Conservation (phyloP, 2,888 invertebrate species). For the Nasonovia ribisnigri region DNA sequence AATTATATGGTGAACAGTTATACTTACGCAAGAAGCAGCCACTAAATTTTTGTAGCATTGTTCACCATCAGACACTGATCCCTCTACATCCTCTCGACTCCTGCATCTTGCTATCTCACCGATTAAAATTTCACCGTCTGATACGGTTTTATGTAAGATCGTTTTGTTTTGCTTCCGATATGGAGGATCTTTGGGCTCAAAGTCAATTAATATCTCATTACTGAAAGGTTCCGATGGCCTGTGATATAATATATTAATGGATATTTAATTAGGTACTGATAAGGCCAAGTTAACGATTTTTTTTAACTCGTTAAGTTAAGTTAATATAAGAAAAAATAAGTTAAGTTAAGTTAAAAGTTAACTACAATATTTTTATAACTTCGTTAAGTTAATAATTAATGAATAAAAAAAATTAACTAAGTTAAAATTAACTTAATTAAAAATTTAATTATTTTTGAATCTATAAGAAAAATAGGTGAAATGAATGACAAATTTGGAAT, state of each 20-base stretch:
- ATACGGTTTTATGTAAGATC: conserved; percentile 80
- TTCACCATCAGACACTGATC: conserved; percentile 71
- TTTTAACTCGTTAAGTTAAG: too few relatives aligned
- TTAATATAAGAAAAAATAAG: too few relatives aligned
- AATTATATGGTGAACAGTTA: background rate
- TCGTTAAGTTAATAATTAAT: too few relatives aligned
- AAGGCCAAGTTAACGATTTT: too few relatives aligned
- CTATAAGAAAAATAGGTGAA: too few relatives aligned
- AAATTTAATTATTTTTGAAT: too few relatives aligned
- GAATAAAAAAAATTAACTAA: too few relatives aligned
- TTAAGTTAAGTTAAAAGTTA: too few relatives aligned
- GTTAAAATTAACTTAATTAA: too few relatives aligned
- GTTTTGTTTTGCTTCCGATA: conserved; percentile 67
- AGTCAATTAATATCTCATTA: conserved; percentile 85
- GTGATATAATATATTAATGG: background rate
- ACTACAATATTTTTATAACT: too few relatives aligned
- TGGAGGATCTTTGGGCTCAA: conserved; percentile 77
- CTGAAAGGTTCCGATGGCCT: conserved; percentile 74
- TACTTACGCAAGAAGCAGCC: conserved; percentile 52
- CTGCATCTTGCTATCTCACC: conserved; percentile 71
- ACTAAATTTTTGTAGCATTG: conserved; percentile 69
- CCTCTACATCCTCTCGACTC: conserved; percentile 71
- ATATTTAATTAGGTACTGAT: background rate
- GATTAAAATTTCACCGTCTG: conserved; percentile 83
- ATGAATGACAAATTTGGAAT: too few relatives aligned